Percentiles rank a stretch among this genome's conserved stretches.
Conservation (phyloP, 2,797 vertebrate species). For the Esox masquinongy region DNA sequence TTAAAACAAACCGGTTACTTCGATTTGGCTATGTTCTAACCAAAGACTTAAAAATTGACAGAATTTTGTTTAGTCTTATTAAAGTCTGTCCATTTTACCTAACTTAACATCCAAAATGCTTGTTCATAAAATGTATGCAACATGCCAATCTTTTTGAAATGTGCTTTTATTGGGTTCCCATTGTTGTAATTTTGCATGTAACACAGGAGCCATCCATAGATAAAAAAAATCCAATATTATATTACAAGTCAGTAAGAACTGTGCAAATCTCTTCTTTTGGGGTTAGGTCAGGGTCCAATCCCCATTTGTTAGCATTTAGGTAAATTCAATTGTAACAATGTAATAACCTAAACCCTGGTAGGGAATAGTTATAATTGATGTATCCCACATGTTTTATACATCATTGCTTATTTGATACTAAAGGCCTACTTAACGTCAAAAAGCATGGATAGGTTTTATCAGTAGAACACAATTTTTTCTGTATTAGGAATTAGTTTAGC, state of each 20-base stretch:
- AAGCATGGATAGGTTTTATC: background rate
- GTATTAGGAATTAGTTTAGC: conserved; percentile 1
- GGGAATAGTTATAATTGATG: background rate
- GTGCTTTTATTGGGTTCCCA: too few species aligned
- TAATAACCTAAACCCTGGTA: background rate
- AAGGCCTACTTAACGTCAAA: background rate
- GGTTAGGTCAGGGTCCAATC: background rate
- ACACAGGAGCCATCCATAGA: background rate
- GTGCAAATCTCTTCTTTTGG: background rate
- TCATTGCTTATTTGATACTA: background rate
- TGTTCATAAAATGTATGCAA: too few species aligned
- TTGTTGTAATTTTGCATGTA: background rate
- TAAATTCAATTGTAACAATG: background rate
- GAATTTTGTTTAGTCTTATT: too few species aligned
- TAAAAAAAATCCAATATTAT: background rate
- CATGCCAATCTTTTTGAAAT: too few species aligned
- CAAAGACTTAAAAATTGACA: too few species aligned
- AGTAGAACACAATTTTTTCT: background rate
- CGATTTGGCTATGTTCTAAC: too few species aligned
- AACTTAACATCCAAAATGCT: too few species aligned
- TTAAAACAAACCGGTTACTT: too few species aligned
- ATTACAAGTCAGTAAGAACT: background rate
- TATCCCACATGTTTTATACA: background rate
- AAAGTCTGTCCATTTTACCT: too few species aligned
- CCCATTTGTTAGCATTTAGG: background rate